Base-by-base conservation (phyloP, 1,140 invertebrate species). In the Cylas formicarius region DNA sequence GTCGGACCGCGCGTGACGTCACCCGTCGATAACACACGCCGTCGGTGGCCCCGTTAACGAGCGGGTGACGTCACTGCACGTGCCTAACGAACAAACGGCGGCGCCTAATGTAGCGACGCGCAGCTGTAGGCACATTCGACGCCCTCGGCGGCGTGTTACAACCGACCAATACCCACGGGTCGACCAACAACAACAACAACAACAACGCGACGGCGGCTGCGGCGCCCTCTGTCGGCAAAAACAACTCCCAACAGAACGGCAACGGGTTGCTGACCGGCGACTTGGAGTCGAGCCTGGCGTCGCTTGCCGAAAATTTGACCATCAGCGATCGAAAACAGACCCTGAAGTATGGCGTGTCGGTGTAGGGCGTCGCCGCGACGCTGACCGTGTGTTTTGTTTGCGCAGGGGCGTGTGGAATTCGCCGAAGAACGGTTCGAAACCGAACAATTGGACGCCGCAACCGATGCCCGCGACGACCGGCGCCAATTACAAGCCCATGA, bases 281-380 rank as follows among this genome's bases (percentile, higher is more conserved):
- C 69, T 72, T 96, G 58, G 90, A 96, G 66, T 88, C 86, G 40
- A 93, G 87, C 57, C 75, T 96, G 29, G 89, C 89, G 34, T 85
- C 81, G 42, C 70, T 96, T 48, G 90, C 89, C 45, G 85, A 91
- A 68, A 95, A 94, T 72, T 76, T 95, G 40, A 82, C 85, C 60
- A 93, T 95, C 49, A 90, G 91, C 65, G 90, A 76, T 53, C 76
- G 75, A n/a, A 72, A 80, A 47, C 72, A 72, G 45, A 72, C 73
- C 58, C 73, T 77, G 50, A 82, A 86, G 82, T 85, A 72, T 75
- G 80, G 75, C 58, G 41, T 36, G 19, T 23, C 19, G 18, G 23
- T 24, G 10, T 16, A 26, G 16, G 11, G n/a, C n/a, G 29, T 6
- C 29, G 5, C 11, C 11, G 29, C 11, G 11, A 11, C 5, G 5